Evolutionary conservation across 2,113 vertebrate species (phyloP).

Genomic region (Girardinichthys multiradiatus): DNA sequence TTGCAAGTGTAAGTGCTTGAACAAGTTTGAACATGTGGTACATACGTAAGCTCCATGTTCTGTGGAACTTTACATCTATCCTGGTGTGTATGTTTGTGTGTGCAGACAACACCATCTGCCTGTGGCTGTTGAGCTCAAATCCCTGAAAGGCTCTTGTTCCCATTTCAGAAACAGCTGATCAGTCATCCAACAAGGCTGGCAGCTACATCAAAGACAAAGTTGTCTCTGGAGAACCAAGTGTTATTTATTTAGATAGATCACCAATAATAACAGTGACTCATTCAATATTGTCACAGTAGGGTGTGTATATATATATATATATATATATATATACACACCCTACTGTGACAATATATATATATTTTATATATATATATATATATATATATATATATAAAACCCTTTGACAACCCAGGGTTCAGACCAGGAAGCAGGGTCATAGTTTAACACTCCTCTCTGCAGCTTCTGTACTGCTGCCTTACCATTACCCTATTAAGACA

Average conservation of each 20-base stretch:
- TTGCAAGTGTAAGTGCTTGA: constrained; percentile 22
- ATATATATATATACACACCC: too few relatives aligned
- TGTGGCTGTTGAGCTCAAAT: constrained; percentile 65
- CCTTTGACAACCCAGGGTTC: too few relatives aligned
- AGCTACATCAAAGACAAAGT: constrained; percentile 70
- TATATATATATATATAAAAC: too few relatives aligned
- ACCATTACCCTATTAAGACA: too few relatives aligned
- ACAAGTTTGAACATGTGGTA: constrained; percentile 7
- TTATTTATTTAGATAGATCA: constrained; percentile 47
- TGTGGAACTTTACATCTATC: constrained; percentile 31
- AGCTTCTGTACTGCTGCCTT: too few relatives aligned
- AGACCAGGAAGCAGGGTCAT: too few relatives aligned
- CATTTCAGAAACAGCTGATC: constrained; percentile 75
- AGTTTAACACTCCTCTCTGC: too few relatives aligned
- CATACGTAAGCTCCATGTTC: constrained; percentile 30
- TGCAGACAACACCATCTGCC: constrained; percentile 74
- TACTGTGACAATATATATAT: too few relatives aligned
- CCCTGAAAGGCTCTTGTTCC: constrained; percentile 65
- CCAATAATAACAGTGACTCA: constrained; percentile 40
- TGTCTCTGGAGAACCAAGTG: constrained; percentile 59
- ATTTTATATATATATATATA: too few relatives aligned
- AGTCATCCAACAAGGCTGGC: constrained; percentile 71
- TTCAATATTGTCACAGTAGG: constrained; percentile 16
- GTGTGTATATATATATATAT: too few relatives aligned
- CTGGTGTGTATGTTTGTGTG: constrained; percentile 24